Percentiles rank a stretch among this genome's conserved stretches.
These are phyloP conservation scores for Nycticorax nycticorax DNA, from an alignment of 2,113 vertebrate genomes.

Conservation along the genomic window DNA sequence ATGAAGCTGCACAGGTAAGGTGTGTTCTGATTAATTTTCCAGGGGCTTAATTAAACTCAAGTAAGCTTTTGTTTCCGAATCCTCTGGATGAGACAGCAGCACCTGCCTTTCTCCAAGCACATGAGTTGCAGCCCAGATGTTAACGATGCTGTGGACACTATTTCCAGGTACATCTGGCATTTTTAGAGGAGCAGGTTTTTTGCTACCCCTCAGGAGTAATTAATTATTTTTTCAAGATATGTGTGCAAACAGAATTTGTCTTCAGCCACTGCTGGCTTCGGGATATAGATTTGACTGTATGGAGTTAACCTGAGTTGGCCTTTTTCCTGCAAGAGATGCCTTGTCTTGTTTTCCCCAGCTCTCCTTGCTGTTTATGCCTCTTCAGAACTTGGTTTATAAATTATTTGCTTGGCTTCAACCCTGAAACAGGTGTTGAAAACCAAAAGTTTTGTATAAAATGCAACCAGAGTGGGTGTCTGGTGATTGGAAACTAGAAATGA, in stretches of 20 bases:
- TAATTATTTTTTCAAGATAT: not conserved
- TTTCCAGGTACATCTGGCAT: not conserved
- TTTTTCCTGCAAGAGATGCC: not conserved
- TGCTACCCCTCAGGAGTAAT: not conserved
- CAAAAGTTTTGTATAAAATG: not conserved
- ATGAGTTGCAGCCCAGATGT: not conserved
- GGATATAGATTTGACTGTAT: not conserved
- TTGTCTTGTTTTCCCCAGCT: not conserved
- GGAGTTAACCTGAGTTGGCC: not conserved
- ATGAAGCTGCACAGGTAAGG: conserved; percentile 92
- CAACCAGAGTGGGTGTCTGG: not conserved
- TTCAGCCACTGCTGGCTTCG: not conserved
- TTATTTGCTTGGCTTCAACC: not conserved
- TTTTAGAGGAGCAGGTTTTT: not conserved
- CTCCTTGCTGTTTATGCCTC: not conserved
- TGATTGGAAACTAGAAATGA: not conserved
- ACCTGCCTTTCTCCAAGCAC: not conserved
- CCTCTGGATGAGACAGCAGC: not conserved
- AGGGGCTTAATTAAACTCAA: not conserved
- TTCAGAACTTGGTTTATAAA: not conserved
- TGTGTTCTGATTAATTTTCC: not conserved
- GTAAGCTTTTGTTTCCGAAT: not conserved
- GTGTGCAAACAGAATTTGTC: not conserved
- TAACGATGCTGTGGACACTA: not conserved
- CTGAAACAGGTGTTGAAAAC: not conserved